Conservation (phyloP, 2,113 vertebrate genomes). For the Aspidoscelis tigris region DNA sequence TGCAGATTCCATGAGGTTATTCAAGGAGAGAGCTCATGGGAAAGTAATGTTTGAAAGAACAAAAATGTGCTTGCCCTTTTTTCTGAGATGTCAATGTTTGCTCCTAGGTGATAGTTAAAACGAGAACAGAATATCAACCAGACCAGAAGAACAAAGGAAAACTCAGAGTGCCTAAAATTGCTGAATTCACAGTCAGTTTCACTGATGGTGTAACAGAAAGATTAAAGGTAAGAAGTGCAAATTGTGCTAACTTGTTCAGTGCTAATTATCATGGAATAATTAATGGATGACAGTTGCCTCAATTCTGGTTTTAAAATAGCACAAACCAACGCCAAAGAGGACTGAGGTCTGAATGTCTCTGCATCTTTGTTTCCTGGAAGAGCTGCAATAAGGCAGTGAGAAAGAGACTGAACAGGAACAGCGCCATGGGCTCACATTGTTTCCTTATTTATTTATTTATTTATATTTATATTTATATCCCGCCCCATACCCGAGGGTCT, state of each 20-base stretch:
- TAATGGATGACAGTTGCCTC: conserved; percentile 43
- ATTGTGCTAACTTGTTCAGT: conserved; percentile 42
- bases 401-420: not conserved
- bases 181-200: conserved; percentile 98
- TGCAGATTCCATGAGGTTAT: conserved; percentile 16
- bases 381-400: not conserved
- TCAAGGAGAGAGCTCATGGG: not conserved
- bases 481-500: no score
- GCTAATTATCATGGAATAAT: conserved; percentile 44
- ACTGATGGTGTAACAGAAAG: conserved; percentile 88
- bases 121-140: conserved; percentile 94
- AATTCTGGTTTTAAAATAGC: conserved; percentile 45
- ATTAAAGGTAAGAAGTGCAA: conserved; percentile 82
- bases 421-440: not conserved
- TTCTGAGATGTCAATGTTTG: conserved; percentile 45
- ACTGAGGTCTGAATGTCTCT: not conserved
- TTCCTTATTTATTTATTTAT: no score
- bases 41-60: conserved; percentile 22
- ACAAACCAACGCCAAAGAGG: conserved; percentile 26
- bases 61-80: not conserved
- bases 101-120: conserved; percentile 96
- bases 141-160: conserved; percentile 95
- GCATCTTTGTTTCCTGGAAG: not conserved
- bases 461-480: no score
- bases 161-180: conserved; percentile 96